phyloP scores from a whole-genome alignment of 2,113 vertebrate species.

The Dicrurus megarhynchus region DNA sequence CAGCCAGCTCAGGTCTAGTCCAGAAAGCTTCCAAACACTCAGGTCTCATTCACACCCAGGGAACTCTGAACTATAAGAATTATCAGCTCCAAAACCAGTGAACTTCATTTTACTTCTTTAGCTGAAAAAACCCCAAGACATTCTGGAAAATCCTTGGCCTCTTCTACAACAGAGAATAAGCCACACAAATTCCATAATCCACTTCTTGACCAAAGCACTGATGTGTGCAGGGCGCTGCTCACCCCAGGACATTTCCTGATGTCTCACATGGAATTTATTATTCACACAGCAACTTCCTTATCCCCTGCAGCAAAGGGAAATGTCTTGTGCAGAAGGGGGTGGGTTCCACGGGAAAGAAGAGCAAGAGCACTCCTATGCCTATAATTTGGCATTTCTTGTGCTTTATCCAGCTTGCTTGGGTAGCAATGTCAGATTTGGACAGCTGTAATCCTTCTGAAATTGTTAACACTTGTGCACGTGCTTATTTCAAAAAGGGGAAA shows the following conservation, averaged over 20 bases:
- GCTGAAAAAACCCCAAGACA: neutral
- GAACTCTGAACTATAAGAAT: neutral
- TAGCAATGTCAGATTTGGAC: neutral
- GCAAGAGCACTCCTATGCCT: no score
- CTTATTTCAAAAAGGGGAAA: neutral
- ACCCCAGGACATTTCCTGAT: neutral
- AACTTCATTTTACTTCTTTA: neutral
- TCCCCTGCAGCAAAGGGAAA: neutral
- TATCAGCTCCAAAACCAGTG: neutral
- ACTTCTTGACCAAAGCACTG: neutral
- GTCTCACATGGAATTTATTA: neutral
- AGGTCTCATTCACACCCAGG: neutral
- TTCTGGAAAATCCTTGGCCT: neutral
- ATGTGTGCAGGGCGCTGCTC: neutral
- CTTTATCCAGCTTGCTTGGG: neutral
- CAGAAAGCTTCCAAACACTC: neutral
- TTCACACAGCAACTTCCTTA: neutral
- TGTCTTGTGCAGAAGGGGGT: neutral
- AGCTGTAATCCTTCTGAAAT: neutral
- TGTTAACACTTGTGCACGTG: neutral
- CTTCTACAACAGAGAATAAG: neutral
- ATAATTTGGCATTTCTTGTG: neutral
- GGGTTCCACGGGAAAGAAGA: neutral
- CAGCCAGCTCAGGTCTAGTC: neutral
- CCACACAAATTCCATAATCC: neutral